Conservation (phyloP, 2,888 invertebrate species). For the Cantharis lateralis region DNA sequence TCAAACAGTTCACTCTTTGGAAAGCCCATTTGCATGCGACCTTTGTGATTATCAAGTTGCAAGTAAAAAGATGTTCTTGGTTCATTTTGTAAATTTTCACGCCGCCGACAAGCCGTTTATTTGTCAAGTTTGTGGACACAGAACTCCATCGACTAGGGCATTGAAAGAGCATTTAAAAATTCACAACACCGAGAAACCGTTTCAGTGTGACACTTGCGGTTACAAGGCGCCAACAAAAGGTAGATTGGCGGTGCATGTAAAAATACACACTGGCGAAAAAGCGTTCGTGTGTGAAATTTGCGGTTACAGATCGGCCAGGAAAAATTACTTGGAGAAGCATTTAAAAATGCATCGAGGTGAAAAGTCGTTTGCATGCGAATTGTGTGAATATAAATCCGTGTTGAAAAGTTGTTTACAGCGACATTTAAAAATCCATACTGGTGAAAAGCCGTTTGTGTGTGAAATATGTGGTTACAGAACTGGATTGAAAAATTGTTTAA, state of each 20-base stretch:
- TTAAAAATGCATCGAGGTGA: background rate
- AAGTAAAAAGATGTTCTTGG: background rate
- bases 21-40: background rate
- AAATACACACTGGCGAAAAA: background rate
- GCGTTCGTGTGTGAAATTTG: background rate
- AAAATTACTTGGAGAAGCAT: background rate
- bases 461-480: background rate
- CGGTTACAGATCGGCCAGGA: background rate
- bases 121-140: background rate
- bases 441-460: background rate
- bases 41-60: background rate
- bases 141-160: background rate
- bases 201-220: background rate
- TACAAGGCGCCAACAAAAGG: background rate
- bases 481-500: background rate
- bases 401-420: background rate
- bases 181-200: background rate
- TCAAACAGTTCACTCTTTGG: background rate
- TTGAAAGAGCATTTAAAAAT: background rate
- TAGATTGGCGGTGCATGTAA: background rate
- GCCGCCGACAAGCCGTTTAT: background rate
- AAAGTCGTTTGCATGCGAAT: background rate
- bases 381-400: background rate
- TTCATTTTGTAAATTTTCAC: background rate
- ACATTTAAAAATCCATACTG: background rate